A percentile compares a stretch with the other conserved stretches of the same genome.
Evolutionary conservation across 2,888 invertebrate genomes (phyloP).

Genomic region (Nomada flava): DNA sequence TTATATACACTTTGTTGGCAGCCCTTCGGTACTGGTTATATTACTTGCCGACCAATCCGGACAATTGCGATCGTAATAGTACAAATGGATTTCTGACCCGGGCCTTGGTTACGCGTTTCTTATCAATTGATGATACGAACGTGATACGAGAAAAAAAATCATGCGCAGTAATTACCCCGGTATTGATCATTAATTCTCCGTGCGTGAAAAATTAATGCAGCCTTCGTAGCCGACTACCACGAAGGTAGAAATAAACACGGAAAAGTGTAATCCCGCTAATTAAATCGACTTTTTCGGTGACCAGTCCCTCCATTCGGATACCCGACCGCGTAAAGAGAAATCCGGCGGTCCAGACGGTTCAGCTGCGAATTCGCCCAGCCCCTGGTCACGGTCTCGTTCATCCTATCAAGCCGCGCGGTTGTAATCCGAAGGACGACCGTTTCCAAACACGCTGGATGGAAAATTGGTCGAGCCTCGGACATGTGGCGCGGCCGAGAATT

Average conservation of each 20-base stretch:
- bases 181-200: no score
- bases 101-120: no score
- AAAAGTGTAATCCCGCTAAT: no score
- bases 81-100: conserved; percentile 26
- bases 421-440: conserved; percentile 47
- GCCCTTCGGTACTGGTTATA: conserved; percentile 27
- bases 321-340: neutral
- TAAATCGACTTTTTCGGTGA: conserved; percentile 1
- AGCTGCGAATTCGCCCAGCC: neutral
- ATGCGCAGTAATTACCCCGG: no score
- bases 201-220: no score
- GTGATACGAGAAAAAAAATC: no score
- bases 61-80: conserved; percentile 31
- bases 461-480: conserved; percentile 51
- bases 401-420: conserved; percentile 42
- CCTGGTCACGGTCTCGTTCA: conserved; percentile 13
- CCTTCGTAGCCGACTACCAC: no score
- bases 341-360: conserved; percentile 3
- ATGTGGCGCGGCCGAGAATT: conserved; percentile 47
- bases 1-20: conserved; percentile 5
- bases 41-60: conserved; percentile 9
- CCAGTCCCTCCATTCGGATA: neutral
- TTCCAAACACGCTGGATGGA: conserved; percentile 47
- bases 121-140: no score
- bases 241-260: no score